Evolutionary conservation across 2,888 invertebrate genomes (phyloP), one percentile per base, ranked within the genome.

Genomic region (Epiblema foenella): DNA sequence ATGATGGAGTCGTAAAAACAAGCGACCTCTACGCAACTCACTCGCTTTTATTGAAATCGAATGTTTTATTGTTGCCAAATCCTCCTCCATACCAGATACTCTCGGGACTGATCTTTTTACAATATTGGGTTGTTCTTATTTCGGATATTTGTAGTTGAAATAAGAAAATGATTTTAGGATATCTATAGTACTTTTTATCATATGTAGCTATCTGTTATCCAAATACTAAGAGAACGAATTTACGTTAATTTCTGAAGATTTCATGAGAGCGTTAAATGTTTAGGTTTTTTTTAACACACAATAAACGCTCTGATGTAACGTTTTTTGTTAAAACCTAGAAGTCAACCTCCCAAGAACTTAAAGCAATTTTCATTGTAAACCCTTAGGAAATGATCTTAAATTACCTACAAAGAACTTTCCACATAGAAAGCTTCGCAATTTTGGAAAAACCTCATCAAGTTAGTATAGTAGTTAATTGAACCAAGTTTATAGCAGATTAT

Each of bases 1-100:
- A 82, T 83, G 85, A 85, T 85, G 81, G 82, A 78, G 78, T 82
- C 83, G 80, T 85, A 86, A 86, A 86, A 79, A 79, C 79, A 80
- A 76, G 76, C 77, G n/a, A n/a, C n/a, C n/a, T 80, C 79, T 79
- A 78, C 79, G 80, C 75, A 77, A 76, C 78, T 79, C 77, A 29
- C 57, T 29, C 64, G 60, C 9, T 70, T 83, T 86, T 83, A 84
- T 82, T 83, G 83, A 81, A 82, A 81, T 78, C 79, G 75, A 71
- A 73, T 71, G 60, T 73, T 75, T 71, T 74, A 63, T 70, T 73
- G 24, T 56, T 64, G 24, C 15, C 64, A 29, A 52, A 59, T 15
- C 52, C 52, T 56, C 17, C 37, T 51, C 24, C 15, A 29, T 11
- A 12, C 20, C 20, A 52, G 24, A 24, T 3, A 46, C n/a, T 9